A percentile compares a stretch with the other conserved stretches of the same genome.
Evolutionary conservation across 1,140 invertebrate species (phyloP).

Genomic region (Venturia canescens): DNA sequence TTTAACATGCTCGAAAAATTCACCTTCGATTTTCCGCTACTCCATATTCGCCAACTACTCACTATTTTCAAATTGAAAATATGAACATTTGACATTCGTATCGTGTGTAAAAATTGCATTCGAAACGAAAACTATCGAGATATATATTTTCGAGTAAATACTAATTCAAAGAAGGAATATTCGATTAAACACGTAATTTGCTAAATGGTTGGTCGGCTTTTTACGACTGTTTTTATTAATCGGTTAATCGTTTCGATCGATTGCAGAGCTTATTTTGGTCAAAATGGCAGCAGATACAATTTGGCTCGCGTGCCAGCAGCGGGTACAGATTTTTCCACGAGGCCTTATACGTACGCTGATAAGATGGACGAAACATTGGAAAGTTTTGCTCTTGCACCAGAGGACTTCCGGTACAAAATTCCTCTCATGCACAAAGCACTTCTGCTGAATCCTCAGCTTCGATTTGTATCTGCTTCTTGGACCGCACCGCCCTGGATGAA

Average conservation of each 20-base stretch:
- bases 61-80: too few relatives aligned
- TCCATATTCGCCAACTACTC: too few relatives aligned
- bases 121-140: too few relatives aligned
- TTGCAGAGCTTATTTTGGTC: slow-evolving; percentile 72
- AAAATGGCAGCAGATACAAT: slow-evolving; percentile 80
- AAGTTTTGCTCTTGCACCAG: slow-evolving; percentile 68
- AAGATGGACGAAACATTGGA: slow-evolving; percentile 61
- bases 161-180: too few relatives aligned
- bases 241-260: neutral
- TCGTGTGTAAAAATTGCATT: too few relatives aligned
- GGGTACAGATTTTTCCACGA: slow-evolving; percentile 84
- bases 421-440: slow-evolving; percentile 65
- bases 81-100: too few relatives aligned
- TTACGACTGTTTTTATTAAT: neutral
- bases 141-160: too few relatives aligned
- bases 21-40: too few relatives aligned
- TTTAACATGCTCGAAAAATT: too few relatives aligned
- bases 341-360: slow-evolving; percentile 85
- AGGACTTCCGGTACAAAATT: slow-evolving; percentile 75
- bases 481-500: slow-evolving; percentile 96
- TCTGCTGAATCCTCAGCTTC: slow-evolving; percentile 62
- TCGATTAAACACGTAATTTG: too few relatives aligned
- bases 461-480: slow-evolving; percentile 87
- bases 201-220: too few relatives aligned
- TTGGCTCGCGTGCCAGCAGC: slow-evolving; percentile 82